Base-by-base conservation (phyloP, 1,140 invertebrate genomes). In the Ooceraea biroi region DNA sequence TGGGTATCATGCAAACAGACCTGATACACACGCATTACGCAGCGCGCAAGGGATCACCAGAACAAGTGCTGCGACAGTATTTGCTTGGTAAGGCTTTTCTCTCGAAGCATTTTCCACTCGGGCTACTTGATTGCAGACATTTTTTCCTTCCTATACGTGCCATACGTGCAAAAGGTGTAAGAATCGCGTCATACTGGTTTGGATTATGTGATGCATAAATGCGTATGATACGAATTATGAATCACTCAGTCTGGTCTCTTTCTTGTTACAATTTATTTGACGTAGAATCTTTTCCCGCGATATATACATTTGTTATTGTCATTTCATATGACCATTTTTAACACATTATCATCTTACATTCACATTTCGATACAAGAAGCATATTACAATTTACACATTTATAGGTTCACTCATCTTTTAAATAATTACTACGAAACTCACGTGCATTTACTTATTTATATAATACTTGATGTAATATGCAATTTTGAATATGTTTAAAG, bases 1-100 rank as follows among this genome's bases (percentile, higher is more conserved):
- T 99, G 92, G 96, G 96, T 95, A 97, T 98, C 95, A 97, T 95
- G 94, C 95, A 95, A 94, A 95, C 95, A 92, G 95, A 95, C 93
- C 94, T 93, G 93, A 95, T 95, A 90, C 95, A 95, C 87, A 94
- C 94, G 85, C 95, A 95, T 93, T 95, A 95, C 91, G 94, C 94
- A 89, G 95, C 96, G 89, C 93, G 95, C 85, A 95, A 94, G 85
- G 96, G 96, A 87, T 92, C 94, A 87, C 96, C 96, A 83, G 95
- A 96, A 92, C 94, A 96, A 90, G 96, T 97, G 90, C 95, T 96
- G 84, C 95, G 96, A 89, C 95, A 96, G 85, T 95, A 96, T 92
- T 96, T 96, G 94, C 94, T 96, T 93, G 95, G 95, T 96, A 96
- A 95, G 95, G 92, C 89, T 93, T 92, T 85, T 82, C 65, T 91